Evolutionary conservation across 2,113 vertebrate genomes (phyloP).

Genomic region (Entomyzon cyanotis): DNA sequence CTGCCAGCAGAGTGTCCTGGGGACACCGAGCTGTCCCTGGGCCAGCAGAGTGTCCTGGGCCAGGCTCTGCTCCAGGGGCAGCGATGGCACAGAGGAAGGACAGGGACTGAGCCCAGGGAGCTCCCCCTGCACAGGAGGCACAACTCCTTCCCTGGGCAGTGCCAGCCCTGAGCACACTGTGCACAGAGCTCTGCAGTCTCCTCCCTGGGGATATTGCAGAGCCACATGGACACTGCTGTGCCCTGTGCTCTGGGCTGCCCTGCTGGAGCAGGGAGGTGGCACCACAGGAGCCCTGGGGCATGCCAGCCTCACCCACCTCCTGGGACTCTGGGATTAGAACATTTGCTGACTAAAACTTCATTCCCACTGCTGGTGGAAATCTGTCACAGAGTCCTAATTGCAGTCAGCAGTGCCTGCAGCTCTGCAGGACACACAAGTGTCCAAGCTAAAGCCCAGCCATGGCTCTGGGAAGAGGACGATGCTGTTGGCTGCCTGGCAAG

Average conservation of each 20-base stretch:
- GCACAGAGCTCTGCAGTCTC: not conserved
- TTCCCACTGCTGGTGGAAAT: not conserved
- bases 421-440: not conserved
- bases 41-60: not conserved
- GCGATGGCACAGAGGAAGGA: not conserved
- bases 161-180: not conserved
- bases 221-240: not conserved
- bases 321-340: not conserved
- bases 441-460: not conserved
- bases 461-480: not conserved
- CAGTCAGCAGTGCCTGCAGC: not conserved
- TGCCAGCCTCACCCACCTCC: accelerated
- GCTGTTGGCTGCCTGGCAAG: not conserved
- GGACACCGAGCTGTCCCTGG: not conserved
- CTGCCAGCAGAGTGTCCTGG: not conserved
- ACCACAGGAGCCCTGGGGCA: not conserved
- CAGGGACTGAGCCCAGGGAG: not conserved
- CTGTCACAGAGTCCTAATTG: not conserved
- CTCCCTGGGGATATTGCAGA: not conserved
- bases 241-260: not conserved
- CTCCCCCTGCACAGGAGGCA: not conserved
- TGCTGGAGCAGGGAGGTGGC: not conserved
- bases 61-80: not conserved
- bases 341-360: not conserved
- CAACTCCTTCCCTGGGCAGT: not conserved